Evolutionary conservation across 2,113 vertebrate genomes (phyloP).

Genomic region (crab-eating macaque (Macaca fascicularis)): T2T-MFA8v1.1 NC_088376.1:49988501-49989000

Average conservation of each 20-base stretch:
- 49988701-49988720: neutral
- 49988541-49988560: neutral
- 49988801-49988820: neutral
- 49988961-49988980: neutral
- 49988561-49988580: neutral
- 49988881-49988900: neutral
- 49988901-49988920: neutral
- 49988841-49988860: conserved; percentile 12
- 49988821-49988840: neutral
- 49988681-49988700: neutral
- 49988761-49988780: neutral
- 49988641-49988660: neutral
- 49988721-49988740: conserved; percentile 2
- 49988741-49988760: neutral
- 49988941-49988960: neutral
- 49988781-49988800: neutral
- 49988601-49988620: conserved; percentile 13
- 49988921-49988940: neutral
- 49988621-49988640: neutral
- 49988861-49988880: neutral
- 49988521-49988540: neutral
- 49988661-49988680: neutral
- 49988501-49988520: neutral
- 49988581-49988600: neutral
- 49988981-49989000: neutral